Conservation (phyloP, 2,888 invertebrate species). For the Ectemnius continuus region DNA sequence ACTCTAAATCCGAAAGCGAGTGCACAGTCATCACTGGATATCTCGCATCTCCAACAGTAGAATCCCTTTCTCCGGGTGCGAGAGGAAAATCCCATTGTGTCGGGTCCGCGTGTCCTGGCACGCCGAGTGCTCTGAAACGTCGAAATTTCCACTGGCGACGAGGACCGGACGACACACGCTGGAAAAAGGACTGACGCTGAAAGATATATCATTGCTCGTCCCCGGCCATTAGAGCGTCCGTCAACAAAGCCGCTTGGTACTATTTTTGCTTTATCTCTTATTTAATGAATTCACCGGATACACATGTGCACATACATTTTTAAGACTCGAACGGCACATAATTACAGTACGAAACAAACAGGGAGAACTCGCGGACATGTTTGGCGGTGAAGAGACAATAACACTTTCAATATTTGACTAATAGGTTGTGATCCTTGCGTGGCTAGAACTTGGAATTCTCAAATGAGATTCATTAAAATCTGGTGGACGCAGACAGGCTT, state of each 20-base stretch:
- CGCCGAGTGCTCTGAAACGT: conserved; percentile 12
- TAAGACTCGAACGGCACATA: not conserved
- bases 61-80: not conserved
- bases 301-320: not conserved
- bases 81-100: conserved; percentile 4
- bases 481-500: not conserved
- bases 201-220: conserved; percentile 28
- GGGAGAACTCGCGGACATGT: conserved; percentile 36
- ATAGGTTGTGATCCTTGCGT: not conserved
- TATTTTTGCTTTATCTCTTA: conserved; percentile 55
- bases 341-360: conserved; percentile 30
- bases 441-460: not conserved
- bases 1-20: conserved; percentile 1
- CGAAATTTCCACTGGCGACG: conserved; percentile 8
- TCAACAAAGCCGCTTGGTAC: conserved; percentile 39
- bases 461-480: not conserved
- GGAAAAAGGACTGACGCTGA: not conserved
- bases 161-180: conserved; percentile 7
- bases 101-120: not conserved
- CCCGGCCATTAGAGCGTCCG: conserved; percentile 41
- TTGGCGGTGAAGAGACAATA: not conserved
- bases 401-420: too few relatives aligned
- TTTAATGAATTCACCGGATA: conserved; percentile 53
- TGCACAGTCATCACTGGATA: not conserved
- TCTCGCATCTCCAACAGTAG: not conserved